These are phyloP conservation scores for Meloe dianella DNA, from an alignment of 2,888 invertebrate species.

Conservation along the genomic window DNA sequence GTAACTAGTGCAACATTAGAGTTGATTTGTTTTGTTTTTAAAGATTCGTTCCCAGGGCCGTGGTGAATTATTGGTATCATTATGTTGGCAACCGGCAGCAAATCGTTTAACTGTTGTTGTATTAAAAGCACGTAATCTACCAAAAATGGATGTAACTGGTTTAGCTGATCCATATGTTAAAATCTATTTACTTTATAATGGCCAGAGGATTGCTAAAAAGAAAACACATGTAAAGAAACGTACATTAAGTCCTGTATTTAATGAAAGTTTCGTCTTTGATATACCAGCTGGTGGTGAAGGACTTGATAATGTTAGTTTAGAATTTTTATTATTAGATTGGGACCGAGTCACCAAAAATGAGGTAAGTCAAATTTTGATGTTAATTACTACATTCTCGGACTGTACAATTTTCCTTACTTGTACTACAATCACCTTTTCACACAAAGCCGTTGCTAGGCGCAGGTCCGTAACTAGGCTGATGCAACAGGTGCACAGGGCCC, in stretches of 20 bases:
- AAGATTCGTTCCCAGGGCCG: conserved; percentile 92
- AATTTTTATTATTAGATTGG: conserved; percentile 93
- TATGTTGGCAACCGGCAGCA: conserved; percentile 98
- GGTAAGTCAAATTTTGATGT: conserved; percentile 60
- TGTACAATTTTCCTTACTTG: too few relatives aligned
- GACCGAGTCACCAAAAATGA: conserved; percentile 98
- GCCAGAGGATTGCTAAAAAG: conserved; percentile 98
- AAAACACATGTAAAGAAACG: conserved; percentile 99
- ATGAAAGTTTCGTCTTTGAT: conserved; percentile 98
- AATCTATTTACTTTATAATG: conserved; percentile 95
- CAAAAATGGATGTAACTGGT: conserved; percentile 98
- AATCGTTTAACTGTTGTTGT: conserved; percentile 95
- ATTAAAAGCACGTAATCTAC: conserved; percentile 94
- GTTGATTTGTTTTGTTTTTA: conserved; percentile 34
- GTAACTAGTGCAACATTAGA: too few relatives aligned
- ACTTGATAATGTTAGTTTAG: conserved; percentile 82
- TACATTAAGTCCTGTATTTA: conserved; percentile 97
- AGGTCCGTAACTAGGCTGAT: too few relatives aligned
- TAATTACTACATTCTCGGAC: background rate
- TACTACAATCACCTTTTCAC: too few relatives aligned
- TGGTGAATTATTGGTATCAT: conserved; percentile 92
- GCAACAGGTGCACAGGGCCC: too few relatives aligned
- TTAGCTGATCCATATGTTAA: conserved; percentile 98
- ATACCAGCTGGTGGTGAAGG: conserved; percentile 80
- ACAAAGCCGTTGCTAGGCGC: too few relatives aligned